Evolutionary conservation across 2,797 vertebrate genomes (phyloP).

Genomic region (Synanceia verrucosa): DNA sequence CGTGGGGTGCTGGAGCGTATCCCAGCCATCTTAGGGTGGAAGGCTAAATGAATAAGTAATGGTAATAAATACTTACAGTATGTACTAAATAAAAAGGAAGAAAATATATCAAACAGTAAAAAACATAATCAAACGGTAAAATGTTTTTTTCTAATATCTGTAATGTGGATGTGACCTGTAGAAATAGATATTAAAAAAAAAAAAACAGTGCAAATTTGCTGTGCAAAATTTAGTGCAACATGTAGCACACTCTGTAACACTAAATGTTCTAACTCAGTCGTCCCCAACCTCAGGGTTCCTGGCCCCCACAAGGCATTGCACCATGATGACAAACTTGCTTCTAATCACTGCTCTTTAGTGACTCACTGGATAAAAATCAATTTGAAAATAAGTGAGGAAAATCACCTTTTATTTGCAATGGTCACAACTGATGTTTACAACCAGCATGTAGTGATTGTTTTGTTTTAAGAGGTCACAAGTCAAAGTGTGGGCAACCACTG

Average conservation of each 20-base stretch:
- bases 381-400: not conserved
- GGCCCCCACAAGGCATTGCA: not conserved
- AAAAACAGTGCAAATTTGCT: too few relatives aligned
- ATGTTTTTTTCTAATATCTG: too few relatives aligned
- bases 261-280: not conserved
- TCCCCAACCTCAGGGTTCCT: not conserved
- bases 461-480: not conserved
- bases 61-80: too few relatives aligned
- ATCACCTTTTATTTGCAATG: not conserved
- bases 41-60: too few relatives aligned
- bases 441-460: not conserved
- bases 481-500: not conserved
- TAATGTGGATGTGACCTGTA: too few relatives aligned
- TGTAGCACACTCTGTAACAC: not conserved
- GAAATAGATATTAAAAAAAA: too few relatives aligned
- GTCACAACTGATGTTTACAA: not conserved
- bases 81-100: too few relatives aligned
- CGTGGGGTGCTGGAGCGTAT: too few relatives aligned
- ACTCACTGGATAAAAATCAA: not conserved
- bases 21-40: too few relatives aligned
- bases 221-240: too few relatives aligned
- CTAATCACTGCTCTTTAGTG: not conserved
- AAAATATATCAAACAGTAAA: too few relatives aligned
- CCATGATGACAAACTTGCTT: not conserved
- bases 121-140: too few relatives aligned